Percentiles rank a stretch among this genome's conserved stretches.
phyloP scores from a whole-genome alignment of 2,113 vertebrate species.

The Platysternon megacephalum region DNA sequence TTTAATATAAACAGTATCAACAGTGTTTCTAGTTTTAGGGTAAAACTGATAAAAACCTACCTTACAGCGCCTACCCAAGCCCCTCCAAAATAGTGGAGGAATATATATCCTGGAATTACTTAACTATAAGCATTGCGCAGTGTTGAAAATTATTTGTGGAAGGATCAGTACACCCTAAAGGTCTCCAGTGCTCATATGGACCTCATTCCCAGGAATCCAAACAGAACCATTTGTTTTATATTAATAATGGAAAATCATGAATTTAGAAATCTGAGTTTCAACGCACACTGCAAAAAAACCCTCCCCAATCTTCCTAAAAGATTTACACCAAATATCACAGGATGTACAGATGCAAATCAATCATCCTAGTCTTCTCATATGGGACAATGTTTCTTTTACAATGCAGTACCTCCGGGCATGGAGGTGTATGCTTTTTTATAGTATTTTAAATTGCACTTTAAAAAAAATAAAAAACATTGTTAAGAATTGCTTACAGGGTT shows the following conservation, averaged over 20 bases:
- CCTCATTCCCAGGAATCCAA: neutral
- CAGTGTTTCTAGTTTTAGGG: neutral
- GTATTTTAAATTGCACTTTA: slow-evolving; percentile 20
- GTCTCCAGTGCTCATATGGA: neutral
- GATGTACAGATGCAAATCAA: neutral
- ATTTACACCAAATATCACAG: neutral
- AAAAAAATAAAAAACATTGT: slow-evolving; percentile 22
- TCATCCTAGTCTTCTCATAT: neutral
- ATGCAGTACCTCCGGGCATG: neutral
- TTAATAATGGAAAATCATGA: neutral
- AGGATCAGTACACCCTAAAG: neutral
- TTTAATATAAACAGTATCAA: neutral
- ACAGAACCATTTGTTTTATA: neutral
- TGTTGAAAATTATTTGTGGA: neutral
- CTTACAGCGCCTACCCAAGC: neutral
- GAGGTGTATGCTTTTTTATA: slow-evolving; percentile 1
- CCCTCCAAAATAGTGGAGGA: neutral
- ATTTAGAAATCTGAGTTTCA: neutral
- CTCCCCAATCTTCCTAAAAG: neutral
- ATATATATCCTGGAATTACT: neutral
- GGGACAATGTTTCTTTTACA: neutral
- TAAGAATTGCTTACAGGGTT: neutral
- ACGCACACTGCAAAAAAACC: neutral
- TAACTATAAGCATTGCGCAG: neutral
- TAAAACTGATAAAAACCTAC: neutral